These are phyloP conservation scores for Nasonia oneida DNA, from an alignment of 2,888 invertebrate species.

Conservation along the genomic window DNA sequence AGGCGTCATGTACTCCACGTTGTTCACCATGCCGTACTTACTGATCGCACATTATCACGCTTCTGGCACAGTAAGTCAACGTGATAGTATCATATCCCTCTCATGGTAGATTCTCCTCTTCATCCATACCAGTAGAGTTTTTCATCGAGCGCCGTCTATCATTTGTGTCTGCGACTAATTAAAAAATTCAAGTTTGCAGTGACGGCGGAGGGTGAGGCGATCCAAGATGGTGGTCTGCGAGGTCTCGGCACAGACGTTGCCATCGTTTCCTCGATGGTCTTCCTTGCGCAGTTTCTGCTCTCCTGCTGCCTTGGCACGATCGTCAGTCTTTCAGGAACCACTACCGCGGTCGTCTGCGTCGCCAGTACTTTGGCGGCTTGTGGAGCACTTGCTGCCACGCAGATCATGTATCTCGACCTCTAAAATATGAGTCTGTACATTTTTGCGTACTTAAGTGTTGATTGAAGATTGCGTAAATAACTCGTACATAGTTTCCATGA, in stretches of 20 bases:
- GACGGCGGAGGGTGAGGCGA: conserved; percentile 81
- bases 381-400: conserved; percentile 91
- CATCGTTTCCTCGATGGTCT: conserved; percentile 96
- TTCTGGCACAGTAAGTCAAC: conserved; percentile 75
- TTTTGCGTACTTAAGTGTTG: background rate
- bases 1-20: conserved; percentile 97
- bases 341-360: conserved; percentile 92
- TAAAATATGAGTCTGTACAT: conserved; percentile 77
- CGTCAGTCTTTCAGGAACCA: conserved; percentile 89
- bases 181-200: conserved; percentile 82
- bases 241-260: conserved; percentile 97
- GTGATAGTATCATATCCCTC: background rate
- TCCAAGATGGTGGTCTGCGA: conserved; percentile 84
- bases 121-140: conserved; percentile 55
- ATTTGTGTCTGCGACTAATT: background rate
- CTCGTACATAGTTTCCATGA: background rate
- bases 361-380: conserved; percentile 92
- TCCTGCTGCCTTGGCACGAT: conserved; percentile 93
- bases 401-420: conserved; percentile 93
- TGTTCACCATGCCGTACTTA: conserved; percentile 98
- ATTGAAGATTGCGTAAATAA: background rate
- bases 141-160: background rate
- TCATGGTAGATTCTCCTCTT: conserved; percentile 24
- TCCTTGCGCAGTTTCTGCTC: conserved; percentile 95
- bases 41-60: conserved; percentile 96